These are phyloP conservation scores for Drosophila maculinotata DNA, from an alignment of 2,888 invertebrate genomes.

Conservation along the genomic window DNA sequence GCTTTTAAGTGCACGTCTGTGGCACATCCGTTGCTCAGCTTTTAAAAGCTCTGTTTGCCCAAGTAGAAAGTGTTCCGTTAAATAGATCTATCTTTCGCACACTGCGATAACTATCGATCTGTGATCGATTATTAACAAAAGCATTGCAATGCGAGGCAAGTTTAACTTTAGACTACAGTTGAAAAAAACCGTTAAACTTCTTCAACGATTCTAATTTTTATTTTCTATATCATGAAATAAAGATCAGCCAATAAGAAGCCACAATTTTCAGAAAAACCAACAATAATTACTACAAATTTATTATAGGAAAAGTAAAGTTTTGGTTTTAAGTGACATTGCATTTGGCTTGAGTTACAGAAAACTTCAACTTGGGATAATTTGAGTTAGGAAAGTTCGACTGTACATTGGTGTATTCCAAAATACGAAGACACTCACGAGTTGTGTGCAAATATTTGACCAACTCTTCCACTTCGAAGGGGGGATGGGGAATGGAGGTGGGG, in stretches of 20 bases:
- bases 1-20: slow-evolving; percentile 35
- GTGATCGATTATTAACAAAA: no score
- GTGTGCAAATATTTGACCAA: slow-evolving; percentile 52
- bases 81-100: neutral
- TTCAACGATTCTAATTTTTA: no score
- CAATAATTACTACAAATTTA: no score
- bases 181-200: no score
- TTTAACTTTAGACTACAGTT: no score
- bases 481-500: neutral
- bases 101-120: neutral
- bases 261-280: no score
- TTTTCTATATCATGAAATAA: no score
- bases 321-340: no score
- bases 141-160: no score
- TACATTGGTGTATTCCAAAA: slow-evolving; percentile 2
- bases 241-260: no score
- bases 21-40: slow-evolving; percentile 48
- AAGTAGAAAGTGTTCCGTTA: slow-evolving; percentile 50
- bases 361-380: neutral
- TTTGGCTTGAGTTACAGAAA: neutral
- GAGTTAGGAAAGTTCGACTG: neutral
- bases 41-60: slow-evolving; percentile 36
- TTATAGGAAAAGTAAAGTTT: no score
- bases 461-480: slow-evolving; percentile 15
- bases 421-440: slow-evolving; percentile 15